Evolutionary conservation across 2,113 vertebrate species (phyloP).

Genomic region (Proteles cristata): DNA sequence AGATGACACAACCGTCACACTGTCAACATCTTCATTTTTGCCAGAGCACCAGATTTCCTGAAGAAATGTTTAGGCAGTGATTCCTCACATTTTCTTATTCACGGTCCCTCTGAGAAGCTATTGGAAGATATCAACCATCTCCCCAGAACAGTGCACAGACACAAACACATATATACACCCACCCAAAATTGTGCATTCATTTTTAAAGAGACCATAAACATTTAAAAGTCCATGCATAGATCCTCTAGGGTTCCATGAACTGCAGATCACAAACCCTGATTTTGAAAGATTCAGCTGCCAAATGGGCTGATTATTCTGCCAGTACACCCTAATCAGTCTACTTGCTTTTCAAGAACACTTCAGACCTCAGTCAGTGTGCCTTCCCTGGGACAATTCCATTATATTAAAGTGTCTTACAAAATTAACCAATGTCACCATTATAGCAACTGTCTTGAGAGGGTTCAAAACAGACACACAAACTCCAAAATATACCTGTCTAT

Average conservation of each 20-base stretch:
- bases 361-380: background rate
- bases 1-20: conserved; percentile 65
- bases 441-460: background rate
- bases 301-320: background rate
- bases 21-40: conserved; percentile 70
- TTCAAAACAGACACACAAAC: background rate
- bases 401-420: conserved; percentile 4
- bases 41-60: conserved; percentile 69
- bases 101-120: conserved; percentile 13
- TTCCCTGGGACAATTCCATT: background rate
- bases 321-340: background rate
- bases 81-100: conserved; percentile 42
- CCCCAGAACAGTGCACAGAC: background rate
- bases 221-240: background rate
- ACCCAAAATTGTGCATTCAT: background rate
- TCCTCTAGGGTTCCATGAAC: background rate
- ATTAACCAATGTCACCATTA: background rate
- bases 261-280: background rate
- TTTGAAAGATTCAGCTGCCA: background rate
- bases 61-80: conserved; percentile 48
- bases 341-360: conserved; percentile 39
- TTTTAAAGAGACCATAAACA: conserved; percentile 9
- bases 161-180: background rate
- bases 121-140: conserved; percentile 33
- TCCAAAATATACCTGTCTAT: background rate